Evolutionary conservation across 2,113 vertebrate species (phyloP).

Genomic region (Chloroceryle aenea): DNA sequence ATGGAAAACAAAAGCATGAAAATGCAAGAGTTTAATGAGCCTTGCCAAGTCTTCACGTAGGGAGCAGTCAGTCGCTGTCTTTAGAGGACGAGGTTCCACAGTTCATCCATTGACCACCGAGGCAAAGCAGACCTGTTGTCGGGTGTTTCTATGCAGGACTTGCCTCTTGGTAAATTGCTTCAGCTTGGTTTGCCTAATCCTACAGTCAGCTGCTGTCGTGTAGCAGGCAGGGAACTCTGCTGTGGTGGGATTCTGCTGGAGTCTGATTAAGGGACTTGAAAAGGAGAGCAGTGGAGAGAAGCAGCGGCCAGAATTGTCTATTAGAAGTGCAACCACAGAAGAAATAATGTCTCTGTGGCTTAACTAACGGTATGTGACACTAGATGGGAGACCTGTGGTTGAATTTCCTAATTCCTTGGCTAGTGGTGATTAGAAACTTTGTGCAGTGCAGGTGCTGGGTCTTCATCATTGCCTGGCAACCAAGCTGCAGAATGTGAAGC

Average conservation of each 20-base stretch:
- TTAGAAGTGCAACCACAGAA: not conserved
- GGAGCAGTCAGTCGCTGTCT: not conserved
- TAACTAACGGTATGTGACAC: not conserved
- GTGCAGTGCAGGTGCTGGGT: not conserved
- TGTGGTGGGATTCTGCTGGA: rapidly evolving
- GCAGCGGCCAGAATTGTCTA: not conserved
- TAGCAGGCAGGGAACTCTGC: not conserved
- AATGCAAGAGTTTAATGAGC: not conserved
- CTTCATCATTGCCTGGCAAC: not conserved
- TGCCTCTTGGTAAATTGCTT: not conserved
- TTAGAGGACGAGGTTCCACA: not conserved
- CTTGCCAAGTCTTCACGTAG: not conserved
- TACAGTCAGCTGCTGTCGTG: not conserved
- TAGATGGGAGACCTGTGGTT: not conserved
- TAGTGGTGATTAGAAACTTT: not conserved
- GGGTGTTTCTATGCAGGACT: not conserved
- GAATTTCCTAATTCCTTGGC: not conserved
- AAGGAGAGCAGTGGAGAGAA: not conserved
- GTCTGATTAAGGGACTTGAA: not conserved
- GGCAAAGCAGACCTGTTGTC: not conserved
- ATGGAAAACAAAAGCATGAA: not conserved
- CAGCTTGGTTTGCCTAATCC: not conserved
- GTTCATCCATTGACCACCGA: not conserved
- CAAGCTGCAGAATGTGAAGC: not conserved
- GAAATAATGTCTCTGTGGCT: not conserved